Evolutionary conservation across 2,113 vertebrate genomes (phyloP).

Genomic region (Proterorhinus semilunaris): DNA sequence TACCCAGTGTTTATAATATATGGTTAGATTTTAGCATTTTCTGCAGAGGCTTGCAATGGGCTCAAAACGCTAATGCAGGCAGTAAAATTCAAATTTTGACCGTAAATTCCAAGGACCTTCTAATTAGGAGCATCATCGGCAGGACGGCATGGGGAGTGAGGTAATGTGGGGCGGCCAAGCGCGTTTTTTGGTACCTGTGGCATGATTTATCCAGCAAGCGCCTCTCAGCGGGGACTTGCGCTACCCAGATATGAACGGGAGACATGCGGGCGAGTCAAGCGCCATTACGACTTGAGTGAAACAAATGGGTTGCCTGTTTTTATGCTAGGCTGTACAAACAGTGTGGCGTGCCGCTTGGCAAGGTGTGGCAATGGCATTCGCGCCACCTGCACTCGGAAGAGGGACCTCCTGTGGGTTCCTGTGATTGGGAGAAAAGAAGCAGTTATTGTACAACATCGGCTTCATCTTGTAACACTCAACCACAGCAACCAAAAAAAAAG

Average conservation of each 20-base stretch:
- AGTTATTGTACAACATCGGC: slow-evolving; percentile 65
- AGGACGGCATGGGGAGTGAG: slow-evolving; percentile 58
- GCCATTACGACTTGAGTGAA: slow-evolving; percentile 49
- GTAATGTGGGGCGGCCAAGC: slow-evolving; percentile 60
- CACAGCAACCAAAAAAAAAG: slow-evolving; percentile 62
- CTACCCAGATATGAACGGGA: slow-evolving; percentile 53
- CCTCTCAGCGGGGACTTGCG: slow-evolving; percentile 29
- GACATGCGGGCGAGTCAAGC: slow-evolving; percentile 38
- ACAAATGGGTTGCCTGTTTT: slow-evolving; percentile 43
- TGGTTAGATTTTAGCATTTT: slow-evolving; percentile 31
- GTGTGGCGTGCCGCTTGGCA: slow-evolving; percentile 58
- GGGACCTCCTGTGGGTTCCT: slow-evolving; percentile 75
- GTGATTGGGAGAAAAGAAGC: slow-evolving; percentile 75
- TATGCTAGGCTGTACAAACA: slow-evolving; percentile 38
- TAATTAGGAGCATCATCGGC: slow-evolving; percentile 66
- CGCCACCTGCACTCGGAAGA: slow-evolving; percentile 81
- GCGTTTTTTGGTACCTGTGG: slow-evolving; percentile 52
- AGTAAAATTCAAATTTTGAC: slow-evolving; percentile 60
- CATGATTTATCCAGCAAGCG: slow-evolving; percentile 59
- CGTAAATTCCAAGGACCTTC: slow-evolving; percentile 56
- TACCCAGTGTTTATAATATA: slow-evolving; percentile 56
- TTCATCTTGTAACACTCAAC: slow-evolving; percentile 75
- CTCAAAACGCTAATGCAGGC: slow-evolving; percentile 44
- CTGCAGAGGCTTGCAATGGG: slow-evolving; percentile 22
- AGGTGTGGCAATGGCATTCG: slow-evolving; percentile 78